Percentiles rank a stretch among this genome's conserved stretches.
These are phyloP conservation scores for Eupelmus urozonus DNA, from an alignment of 2,888 invertebrate species.

Conservation along the genomic window DNA sequence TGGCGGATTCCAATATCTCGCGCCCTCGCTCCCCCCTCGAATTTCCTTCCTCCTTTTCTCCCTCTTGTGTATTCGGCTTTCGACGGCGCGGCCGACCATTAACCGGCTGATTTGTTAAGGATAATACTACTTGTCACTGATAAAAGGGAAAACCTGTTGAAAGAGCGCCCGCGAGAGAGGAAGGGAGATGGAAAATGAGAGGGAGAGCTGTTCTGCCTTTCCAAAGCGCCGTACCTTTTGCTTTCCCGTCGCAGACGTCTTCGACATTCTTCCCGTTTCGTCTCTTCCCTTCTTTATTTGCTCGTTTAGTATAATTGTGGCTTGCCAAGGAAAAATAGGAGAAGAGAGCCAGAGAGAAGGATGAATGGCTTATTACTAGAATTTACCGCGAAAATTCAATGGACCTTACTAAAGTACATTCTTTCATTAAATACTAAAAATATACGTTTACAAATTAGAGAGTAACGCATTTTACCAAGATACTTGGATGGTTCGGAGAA, in stretches of 20 bases:
- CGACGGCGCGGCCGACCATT: constrained; percentile 4
- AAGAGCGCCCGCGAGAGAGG: neutral
- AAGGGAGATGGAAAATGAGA: too few relatives aligned
- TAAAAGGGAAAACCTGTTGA: constrained; percentile 43
- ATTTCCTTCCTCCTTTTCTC: neutral
- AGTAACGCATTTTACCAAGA: too few relatives aligned
- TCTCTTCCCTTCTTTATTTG: constrained; percentile 4
- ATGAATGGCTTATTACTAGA: too few relatives aligned
- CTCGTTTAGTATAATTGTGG: neutral
- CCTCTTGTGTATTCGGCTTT: constrained; percentile 20
- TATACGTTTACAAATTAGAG: neutral
- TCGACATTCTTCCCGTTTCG: neutral
- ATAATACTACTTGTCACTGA: constrained; percentile 41
- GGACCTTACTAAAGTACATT: neutral
- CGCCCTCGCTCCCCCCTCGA: constrained; percentile 6
- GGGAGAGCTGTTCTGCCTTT: too few relatives aligned
- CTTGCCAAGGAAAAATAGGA: neutral
- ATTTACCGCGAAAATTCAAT: too few relatives aligned
- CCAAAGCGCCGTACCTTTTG: neutral
- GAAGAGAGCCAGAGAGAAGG: too few relatives aligned
- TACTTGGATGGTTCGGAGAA: too few relatives aligned
- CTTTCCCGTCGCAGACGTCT: neutral
- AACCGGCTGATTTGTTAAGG: constrained; percentile 48
- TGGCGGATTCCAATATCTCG: neutral
- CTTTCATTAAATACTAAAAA: constrained; percentile 14